Percentiles rank a stretch among this genome's conserved stretches.
phyloP scores from a whole-genome alignment of 2,797 vertebrate species.

The Ceryle rudis region DNA sequence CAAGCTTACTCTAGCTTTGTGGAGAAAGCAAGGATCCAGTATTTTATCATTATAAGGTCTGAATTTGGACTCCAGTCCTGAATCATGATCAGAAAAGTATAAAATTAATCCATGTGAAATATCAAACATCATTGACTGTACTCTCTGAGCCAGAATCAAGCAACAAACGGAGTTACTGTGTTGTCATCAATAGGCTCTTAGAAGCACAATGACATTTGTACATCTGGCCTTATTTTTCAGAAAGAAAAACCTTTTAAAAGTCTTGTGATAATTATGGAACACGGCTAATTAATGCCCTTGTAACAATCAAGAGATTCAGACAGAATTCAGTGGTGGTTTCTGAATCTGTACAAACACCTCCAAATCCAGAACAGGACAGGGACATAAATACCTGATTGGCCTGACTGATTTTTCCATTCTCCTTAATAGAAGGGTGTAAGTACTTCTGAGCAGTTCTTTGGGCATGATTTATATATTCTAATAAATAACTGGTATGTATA shows the following conservation, averaged over 20 bases:
- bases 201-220: neutral
- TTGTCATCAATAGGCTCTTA: neutral
- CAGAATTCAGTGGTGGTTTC: neutral
- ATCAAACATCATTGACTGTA: neutral
- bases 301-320: neutral
- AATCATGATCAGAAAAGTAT: neutral
- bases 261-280: neutral
- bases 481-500: neutral
- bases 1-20: neutral
- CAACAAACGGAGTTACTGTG: neutral
- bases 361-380: neutral
- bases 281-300: neutral
- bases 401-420: neutral
- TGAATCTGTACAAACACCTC: neutral
- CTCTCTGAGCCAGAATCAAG: neutral
- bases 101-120: neutral
- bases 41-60: neutral
- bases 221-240: neutral
- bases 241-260: neutral
- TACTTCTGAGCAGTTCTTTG: neutral
- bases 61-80: neutral
- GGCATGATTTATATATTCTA: conserved; percentile 6
- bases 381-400: neutral
- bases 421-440: neutral
- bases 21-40: neutral